Percentiles rank a stretch among this genome's conserved stretches.
phyloP scores from a whole-genome alignment of 2,113 vertebrate genomes.

The Charina bottae region DNA sequence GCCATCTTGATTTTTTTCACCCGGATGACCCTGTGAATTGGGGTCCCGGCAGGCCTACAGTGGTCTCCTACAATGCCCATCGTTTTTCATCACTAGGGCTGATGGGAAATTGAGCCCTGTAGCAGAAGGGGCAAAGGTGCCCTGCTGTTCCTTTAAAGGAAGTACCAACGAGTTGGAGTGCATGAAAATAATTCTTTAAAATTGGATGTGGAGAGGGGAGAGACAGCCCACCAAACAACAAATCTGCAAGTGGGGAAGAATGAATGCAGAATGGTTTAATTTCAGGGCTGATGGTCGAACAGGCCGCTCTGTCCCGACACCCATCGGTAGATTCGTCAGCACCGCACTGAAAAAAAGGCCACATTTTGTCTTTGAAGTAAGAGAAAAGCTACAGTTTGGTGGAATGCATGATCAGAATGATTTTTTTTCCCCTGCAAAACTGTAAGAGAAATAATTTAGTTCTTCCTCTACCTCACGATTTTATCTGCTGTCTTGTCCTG shows the following conservation, averaged over 20 bases:
- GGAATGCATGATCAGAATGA: conserved; percentile 48
- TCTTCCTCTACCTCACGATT: neutral
- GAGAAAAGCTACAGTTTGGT: conserved; percentile 33
- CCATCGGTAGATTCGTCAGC: neutral
- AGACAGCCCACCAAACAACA: neutral
- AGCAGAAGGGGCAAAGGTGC: no score
- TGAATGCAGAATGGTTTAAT: neutral
- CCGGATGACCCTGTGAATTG: neutral
- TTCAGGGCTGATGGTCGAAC: neutral
- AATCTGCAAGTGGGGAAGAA: neutral
- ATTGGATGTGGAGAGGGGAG: neutral
- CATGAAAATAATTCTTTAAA: neutral
- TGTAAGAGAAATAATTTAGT: conserved; percentile 59
- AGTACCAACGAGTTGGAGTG: accelerated
- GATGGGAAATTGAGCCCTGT: neutral
- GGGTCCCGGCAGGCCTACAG: no score
- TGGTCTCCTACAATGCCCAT: neutral
- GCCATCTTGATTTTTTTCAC: neutral
- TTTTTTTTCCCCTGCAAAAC: conserved; percentile 48
- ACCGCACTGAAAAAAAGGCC: neutral
- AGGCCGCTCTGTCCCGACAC: neutral
- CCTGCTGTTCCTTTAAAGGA: neutral
- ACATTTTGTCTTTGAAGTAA: conserved; percentile 49
- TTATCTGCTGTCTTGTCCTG: neutral
- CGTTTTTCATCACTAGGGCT: neutral